phyloP scores from a whole-genome alignment of 2,797 vertebrate genomes.

The Hozukius guyotensis region DNA sequence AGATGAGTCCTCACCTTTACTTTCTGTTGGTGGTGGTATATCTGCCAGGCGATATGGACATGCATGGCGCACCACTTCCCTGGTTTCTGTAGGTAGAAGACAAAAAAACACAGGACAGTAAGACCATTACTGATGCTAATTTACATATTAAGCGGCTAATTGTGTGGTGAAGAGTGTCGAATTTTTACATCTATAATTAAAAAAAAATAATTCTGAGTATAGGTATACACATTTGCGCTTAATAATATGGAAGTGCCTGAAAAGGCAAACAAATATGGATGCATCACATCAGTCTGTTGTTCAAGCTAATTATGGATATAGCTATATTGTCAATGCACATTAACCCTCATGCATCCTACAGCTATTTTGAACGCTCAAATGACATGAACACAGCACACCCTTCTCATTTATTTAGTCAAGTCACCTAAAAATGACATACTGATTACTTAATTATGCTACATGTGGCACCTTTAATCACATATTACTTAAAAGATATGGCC shows the following conservation, averaged over 20 bases:
- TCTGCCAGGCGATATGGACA: constrained; percentile 98
- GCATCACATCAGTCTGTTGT: not conserved
- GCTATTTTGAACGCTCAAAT: not conserved
- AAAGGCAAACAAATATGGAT: not conserved
- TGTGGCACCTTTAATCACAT: not conserved
- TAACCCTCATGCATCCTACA: not conserved
- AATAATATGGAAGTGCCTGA: not conserved
- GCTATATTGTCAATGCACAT: not conserved
- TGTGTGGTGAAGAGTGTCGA: not conserved
- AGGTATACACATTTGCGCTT: not conserved
- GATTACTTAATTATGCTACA: not conserved
- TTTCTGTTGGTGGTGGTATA: constrained; percentile 99
- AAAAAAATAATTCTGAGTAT: too few relatives aligned
- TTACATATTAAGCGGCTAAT: not conserved
- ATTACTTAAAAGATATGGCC: not conserved
- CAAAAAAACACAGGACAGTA: not conserved
- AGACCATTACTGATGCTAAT: not conserved
- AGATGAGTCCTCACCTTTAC: constrained; percentile 91
- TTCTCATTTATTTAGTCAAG: not conserved
- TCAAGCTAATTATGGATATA: not conserved
- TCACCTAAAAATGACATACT: not conserved
- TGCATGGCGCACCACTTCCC: constrained; percentile 99
- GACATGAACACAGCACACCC: not conserved
- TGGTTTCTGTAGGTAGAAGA: constrained; percentile 89
- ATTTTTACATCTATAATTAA: not conserved